A percentile compares a stretch with the other conserved stretches of the same genome.
Evolutionary conservation across 2,113 vertebrate genomes (phyloP).

Genomic region (Gila orcuttii): DNA sequence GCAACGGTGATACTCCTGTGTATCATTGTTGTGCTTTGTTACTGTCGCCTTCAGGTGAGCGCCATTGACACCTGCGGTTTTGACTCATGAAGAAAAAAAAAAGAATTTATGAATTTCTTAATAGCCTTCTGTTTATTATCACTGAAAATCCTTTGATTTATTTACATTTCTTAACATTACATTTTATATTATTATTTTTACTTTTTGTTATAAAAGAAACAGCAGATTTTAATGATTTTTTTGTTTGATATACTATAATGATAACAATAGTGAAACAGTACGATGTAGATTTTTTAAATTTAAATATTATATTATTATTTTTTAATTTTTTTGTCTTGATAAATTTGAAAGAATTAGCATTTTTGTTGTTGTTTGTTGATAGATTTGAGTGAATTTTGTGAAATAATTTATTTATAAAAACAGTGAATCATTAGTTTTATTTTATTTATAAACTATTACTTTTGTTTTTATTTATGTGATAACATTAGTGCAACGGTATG

Average conservation of each 20-base stretch:
- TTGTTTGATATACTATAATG: not conserved
- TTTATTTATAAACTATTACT: not conserved
- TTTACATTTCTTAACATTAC: no score
- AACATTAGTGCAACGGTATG: no score
- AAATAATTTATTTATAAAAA: not conserved
- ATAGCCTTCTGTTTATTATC: no score
- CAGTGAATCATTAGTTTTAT: not conserved
- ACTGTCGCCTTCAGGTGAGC: conserved; percentile 96
- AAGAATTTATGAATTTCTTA: not conserved
- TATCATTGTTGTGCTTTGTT: conserved; percentile 98
- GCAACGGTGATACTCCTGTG: conserved; percentile 97
- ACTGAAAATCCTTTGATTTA: no score
- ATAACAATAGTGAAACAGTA: not conserved
- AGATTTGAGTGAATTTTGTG: not conserved
- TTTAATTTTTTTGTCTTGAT: not conserved
- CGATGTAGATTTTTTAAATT: not conserved
- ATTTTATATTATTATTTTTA: no score
- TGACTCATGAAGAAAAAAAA: not conserved
- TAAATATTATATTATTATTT: not conserved
- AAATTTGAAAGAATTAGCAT: not conserved
- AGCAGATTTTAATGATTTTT: not conserved
- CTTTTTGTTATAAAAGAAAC: not conserved
- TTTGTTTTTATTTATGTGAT: no score
- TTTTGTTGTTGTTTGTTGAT: not conserved
- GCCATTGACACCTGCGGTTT: not conserved